Evolutionary conservation across 2,113 vertebrate genomes (phyloP), one percentile per base, ranked within the genome.

Genomic region (Turdus rufiventris): DNA sequence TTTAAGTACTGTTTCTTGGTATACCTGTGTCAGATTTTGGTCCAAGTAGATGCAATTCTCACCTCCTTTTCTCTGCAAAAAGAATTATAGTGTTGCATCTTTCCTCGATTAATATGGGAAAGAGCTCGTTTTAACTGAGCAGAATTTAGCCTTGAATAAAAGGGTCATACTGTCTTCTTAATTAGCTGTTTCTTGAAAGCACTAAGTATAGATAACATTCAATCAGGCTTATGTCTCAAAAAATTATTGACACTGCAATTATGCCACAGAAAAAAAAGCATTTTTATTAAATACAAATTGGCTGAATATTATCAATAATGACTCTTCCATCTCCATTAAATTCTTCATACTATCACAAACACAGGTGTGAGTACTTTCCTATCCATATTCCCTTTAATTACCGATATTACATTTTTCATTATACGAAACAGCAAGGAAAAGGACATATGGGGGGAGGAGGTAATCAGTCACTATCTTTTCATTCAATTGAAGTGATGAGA

Each of bases 241-340:
- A 75, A 68, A 16, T 61, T 2, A 83, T 88, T 87, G 72, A 92
- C 81, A 75, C 31, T 36, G 36, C 66, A 92, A 75, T 82, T 67
- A 94, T 38, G 24, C 36, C 73, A 34, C 18, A 80, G 88, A 67
- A 94, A 34, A 33, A 77, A 73, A 85, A 53, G n/a, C 13, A 81
- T 81, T 94, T 81, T 90, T 95, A 90, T 73, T 82, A 96, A 91
- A 94, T 85, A 62, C 20, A 83, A 70, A 96, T 77, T 33, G 31
- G 53, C 31, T 67, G 16, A 90, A 66, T 93, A 92, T 87, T 74
- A 92, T 79, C 61, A 93, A 63, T 87, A 93, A 89, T 53, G 42
- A 84, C 40, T 17, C 14, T 85, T 87, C 40, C 33, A 89, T 50
- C 48, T 71, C 92, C 43, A 83, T 91, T 83, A 81, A 79, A 60